Evolutionary conservation across 2,888 invertebrate genomes (phyloP), one percentile per base, ranked within the genome.

Genomic region (Apomyelois bistriatella): DNA sequence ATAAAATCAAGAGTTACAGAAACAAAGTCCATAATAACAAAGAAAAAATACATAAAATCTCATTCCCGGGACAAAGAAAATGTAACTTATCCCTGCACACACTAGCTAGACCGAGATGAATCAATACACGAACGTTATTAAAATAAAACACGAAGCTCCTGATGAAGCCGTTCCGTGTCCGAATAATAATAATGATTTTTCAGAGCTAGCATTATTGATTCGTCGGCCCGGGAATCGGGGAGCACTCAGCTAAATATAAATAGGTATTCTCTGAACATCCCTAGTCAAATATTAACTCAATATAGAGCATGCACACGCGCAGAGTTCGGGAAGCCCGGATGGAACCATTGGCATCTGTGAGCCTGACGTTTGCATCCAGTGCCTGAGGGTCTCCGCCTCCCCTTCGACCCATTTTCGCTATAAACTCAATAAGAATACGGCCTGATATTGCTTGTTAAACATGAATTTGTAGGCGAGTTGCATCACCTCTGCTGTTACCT

Each of bases 241-340:
- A 52, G 51, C 32, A 15, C 40, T 40, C 42, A 53, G 53, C 57
- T 53, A 58, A 58, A 58, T 56, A 60, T 60, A 58, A 58, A 77
- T 76, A 77, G 74, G 74, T 75, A 76, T 71, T 66, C 61, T 58
- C 62, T 59, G 68, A 72, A 69, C 72, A 74, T 72, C 72, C 72
- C 69, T 73, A 72, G 70, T 76, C 79, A 78, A 78, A 77, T 76
- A 77, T 77, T 75, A 77, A 76, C 73, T 72, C 68, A 68, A 68
- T 72, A 71, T 70, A 74, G 75, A 73, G 69, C 72, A 66, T 74
- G 71, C 70, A 70, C 55, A 57, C 57, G 65, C 64, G 65, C 68
- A 56, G 68, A 68, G 62, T 61, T 58, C 22, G 66, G 61, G 64
- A 65, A 68, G 40, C 15, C 37, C 43, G 52, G 68, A 71, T 71